Percentiles rank a stretch among this genome's conserved stretches.
Evolutionary conservation across 1,140 invertebrate genomes (phyloP).

Genomic region (Ceratina calcarata): DNA sequence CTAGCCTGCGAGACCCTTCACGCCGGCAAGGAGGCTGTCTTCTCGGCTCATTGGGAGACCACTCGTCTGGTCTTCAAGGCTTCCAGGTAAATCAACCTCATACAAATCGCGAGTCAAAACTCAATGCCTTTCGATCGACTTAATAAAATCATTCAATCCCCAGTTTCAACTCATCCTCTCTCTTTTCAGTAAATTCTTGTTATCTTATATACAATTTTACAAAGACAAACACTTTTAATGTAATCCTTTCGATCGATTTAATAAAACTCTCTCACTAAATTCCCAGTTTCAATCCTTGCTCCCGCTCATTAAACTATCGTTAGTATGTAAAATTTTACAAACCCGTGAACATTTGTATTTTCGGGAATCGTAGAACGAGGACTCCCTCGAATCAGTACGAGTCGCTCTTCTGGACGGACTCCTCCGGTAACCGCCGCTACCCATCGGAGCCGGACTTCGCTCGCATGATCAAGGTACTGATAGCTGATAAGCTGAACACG

Average conservation of each 20-base stretch:
- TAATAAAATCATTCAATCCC: too few species aligned
- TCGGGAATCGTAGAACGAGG: slow-evolving; percentile 51
- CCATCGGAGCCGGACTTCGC: slow-evolving; percentile 81
- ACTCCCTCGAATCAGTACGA: slow-evolving; percentile 66
- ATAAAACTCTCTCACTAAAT: too few species aligned
- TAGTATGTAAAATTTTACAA: neutral
- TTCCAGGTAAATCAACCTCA: slow-evolving; percentile 63
- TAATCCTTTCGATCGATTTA: too few species aligned
- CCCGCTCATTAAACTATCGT: too few species aligned
- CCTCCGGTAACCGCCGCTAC: slow-evolving; percentile 76
- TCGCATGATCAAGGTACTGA: slow-evolving; percentile 79
- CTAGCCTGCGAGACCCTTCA: slow-evolving; percentile 82
- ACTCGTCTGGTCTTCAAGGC: slow-evolving; percentile 82
- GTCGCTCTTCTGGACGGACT: slow-evolving; percentile 79
- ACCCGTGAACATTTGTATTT: neutral
- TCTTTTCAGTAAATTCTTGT: too few species aligned
- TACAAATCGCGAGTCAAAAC: too few species aligned
- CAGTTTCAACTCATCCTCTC: too few species aligned
- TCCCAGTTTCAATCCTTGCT: too few species aligned
- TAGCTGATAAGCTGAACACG: slow-evolving; percentile 81
- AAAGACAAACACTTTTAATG: too few species aligned
- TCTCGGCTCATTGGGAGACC: slow-evolving; percentile 81
- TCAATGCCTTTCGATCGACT: too few species aligned
- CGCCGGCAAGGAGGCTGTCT: slow-evolving; percentile 82
- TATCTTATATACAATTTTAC: too few species aligned